phyloP scores from a whole-genome alignment of 2,113 vertebrate species.

The Neoarius graeffei region DNA sequence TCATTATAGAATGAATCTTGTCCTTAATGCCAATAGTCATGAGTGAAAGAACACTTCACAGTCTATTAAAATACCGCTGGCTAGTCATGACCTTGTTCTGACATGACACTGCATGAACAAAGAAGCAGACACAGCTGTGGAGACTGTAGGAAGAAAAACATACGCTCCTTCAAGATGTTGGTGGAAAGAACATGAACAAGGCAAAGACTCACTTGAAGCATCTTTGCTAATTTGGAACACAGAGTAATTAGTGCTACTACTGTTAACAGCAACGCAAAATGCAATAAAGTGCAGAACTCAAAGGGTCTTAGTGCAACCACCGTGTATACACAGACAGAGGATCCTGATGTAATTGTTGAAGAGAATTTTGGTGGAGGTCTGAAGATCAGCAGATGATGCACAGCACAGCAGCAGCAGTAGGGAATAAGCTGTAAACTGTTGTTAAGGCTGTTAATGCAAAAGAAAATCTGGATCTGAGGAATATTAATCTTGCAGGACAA shows the following conservation, averaged over 20 bases:
- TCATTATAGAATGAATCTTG: not conserved
- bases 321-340: not conserved
- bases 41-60: not conserved
- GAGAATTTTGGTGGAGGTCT: not conserved
- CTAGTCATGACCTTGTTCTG: not conserved
- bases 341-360: not conserved
- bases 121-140: not conserved
- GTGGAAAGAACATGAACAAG: not conserved
- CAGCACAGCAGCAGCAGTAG: not conserved
- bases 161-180: not conserved
- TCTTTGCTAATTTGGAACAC: not conserved
- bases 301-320: not conserved
- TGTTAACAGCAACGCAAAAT: not conserved
- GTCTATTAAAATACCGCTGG: not conserved
- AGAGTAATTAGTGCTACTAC: not conserved
- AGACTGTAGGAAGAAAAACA: not conserved
- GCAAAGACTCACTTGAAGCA: not conserved
- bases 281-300: not conserved
- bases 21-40: not conserved
- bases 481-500: not conserved
- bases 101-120: not conserved
- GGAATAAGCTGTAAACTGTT: not conserved
- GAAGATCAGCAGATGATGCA: not conserved
- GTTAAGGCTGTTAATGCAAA: not conserved
- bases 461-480: not conserved